phyloP scores from a whole-genome alignment of 2,888 invertebrate species.

The Alitta virens region DNA sequence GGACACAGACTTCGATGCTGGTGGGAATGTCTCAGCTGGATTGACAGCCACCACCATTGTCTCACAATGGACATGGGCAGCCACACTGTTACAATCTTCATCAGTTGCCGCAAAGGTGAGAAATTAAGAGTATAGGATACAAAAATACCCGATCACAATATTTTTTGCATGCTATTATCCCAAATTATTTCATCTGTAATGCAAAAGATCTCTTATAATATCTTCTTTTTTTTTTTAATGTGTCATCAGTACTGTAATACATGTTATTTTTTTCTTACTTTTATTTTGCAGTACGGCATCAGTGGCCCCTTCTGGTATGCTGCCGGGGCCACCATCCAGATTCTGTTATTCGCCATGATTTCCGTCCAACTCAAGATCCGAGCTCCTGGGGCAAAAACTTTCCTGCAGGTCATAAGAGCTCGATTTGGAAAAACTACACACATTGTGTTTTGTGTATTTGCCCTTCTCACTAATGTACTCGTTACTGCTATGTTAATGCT shows the following conservation, averaged over 20 bases:
- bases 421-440: conserved; percentile 52
- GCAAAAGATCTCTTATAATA: too few relatives aligned
- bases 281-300: conserved; percentile 55
- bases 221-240: too few relatives aligned
- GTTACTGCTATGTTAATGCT: conserved; percentile 56
- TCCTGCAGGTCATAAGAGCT: conserved; percentile 54
- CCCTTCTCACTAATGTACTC: conserved; percentile 53
- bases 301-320: conserved; percentile 57
- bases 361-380: conserved; percentile 54
- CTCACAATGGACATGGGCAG: conserved; percentile 58
- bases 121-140: too few relatives aligned
- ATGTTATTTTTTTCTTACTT: too few relatives aligned
- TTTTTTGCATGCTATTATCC: too few relatives aligned
- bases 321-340: conserved; percentile 52
- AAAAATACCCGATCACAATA: too few relatives aligned
- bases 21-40: conserved; percentile 55
- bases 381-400: conserved; percentile 57
- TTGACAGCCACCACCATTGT: conserved; percentile 56
- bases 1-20: conserved; percentile 57
- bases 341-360: conserved; percentile 40
- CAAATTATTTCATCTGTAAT: too few relatives aligned
- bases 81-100: conserved; percentile 54
- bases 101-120: conserved; percentile 53
- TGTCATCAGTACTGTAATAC: too few relatives aligned
- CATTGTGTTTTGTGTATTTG: conserved; percentile 52